Evolutionary conservation across 2,888 invertebrate species (phyloP), one percentile per base, ranked within the genome.

Genomic region (Ormyrus rosae): DNA sequence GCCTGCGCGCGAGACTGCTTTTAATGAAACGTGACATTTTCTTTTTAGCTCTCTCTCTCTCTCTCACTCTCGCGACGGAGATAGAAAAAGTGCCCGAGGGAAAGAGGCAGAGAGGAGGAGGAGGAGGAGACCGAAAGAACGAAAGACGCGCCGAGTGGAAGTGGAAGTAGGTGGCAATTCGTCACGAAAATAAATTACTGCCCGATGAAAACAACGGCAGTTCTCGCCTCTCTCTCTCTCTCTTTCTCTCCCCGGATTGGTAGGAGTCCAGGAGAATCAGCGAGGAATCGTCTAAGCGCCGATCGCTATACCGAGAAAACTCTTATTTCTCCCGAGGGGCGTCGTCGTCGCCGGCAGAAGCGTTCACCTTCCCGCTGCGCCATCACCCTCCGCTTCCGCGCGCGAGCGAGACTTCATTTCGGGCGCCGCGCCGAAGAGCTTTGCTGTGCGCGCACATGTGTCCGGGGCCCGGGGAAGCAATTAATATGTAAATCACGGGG

Each of bases 161-260:
- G 74, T 10, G 58, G 64, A 74, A 76, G 76, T 80, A 60, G 82
- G 77, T 74, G 70, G 78, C 64, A 78, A 82, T 81, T 48, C 78
- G 76, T 82, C 78, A 75, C 75, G 81, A 81, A 76, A 81, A 80
- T 82, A 82, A 82, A 82, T 82, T 82, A 82, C 82, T 63, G 53
- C 65, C 71, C 70, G 79, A 56, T 80, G 80, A 82, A 80, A 80
- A 82, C 74, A 80, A 67, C 51, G 76, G 75, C 81, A 51, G 81
- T 84, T 84, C 82, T 83, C 83, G 81, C 81, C 61, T 72, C 19
- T 19, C 19, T 19, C 19, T 19, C 13, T 13, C 19, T 19, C 19
- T 19, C 19, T 19, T 19, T 19, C 19, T 19, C 19, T 19, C 19
- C 19, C 19, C 61, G 64, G 78, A 79, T 80, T 81, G 83, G 83